Evolutionary conservation across 2,113 vertebrate genomes (phyloP).

Genomic region (Brienomyrus longianalis): DNA sequence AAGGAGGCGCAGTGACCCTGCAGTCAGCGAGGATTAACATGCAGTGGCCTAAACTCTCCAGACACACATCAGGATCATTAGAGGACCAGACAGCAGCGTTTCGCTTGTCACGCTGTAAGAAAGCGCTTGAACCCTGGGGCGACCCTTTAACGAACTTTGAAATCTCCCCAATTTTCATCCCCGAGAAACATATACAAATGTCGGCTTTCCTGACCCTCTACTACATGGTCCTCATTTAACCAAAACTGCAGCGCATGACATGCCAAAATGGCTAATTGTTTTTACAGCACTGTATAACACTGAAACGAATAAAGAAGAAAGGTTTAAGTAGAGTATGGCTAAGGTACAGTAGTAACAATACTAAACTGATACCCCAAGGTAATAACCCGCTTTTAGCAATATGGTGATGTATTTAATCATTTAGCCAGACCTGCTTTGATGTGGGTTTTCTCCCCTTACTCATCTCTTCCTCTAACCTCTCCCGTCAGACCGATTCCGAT

Average conservation of each 20-base stretch:
- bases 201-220: not conserved
- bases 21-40: not conserved
- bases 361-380: not conserved
- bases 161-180: constrained; percentile 25
- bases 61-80: not conserved
- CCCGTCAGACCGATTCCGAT: not conserved
- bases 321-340: not conserved
- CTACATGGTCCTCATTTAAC: not conserved
- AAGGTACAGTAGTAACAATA: not conserved
- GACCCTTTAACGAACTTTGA: constrained; percentile 26
- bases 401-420: not conserved
- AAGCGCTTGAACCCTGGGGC: constrained; percentile 21
- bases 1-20: not conserved
- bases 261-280: not conserved
- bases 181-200: constrained; percentile 26
- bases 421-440: not conserved
- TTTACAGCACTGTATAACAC: not conserved
- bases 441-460: not conserved
- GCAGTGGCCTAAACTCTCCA: not conserved
- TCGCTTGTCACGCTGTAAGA: not conserved
- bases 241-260: not conserved
- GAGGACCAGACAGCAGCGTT: not conserved
- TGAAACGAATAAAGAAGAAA: not conserved
- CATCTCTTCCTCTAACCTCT: not conserved
- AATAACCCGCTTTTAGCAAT: not conserved